Evolutionary conservation across 2,888 invertebrate species (phyloP), one percentile per base, ranked within the genome.

Genomic region (Mythimna vitellina): DNA sequence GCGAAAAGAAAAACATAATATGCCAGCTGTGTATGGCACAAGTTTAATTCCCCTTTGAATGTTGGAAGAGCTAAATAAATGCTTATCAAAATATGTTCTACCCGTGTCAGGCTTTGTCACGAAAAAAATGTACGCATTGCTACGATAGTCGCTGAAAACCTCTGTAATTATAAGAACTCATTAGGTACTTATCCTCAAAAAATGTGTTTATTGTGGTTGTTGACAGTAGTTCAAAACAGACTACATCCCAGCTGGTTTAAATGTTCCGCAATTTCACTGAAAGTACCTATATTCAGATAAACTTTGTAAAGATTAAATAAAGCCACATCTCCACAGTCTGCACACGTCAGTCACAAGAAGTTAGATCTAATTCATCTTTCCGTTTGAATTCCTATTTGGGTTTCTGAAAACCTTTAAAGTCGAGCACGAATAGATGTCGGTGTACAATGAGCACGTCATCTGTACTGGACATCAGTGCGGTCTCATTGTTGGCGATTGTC

Each of bases 401-500:
- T 66, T 74, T 64, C 80, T 85, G 85, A 85, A 86, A 87, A 86
- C 86, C 84, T 81, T 84, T 84, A 79, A 87, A 83, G 87, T 86
- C 79, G 80, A 75, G 57, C 78, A 76, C 82, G 80, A 89, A 88
- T 86, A 88, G 87, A 90, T 83, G 84, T 83, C 78, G 63, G 73
- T 71, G 75, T 73, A 91, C 91, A 93, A 92, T 91, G 74, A 88
- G 29, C 73, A 84, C 88, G 88, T 89, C 90, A 90, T 86, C 85
- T 88, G 82, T 81, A 72, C 87, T 89, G 89, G 88, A 91, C 93
- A 90, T 92, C 93, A 92, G 88, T 86, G 83, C 86, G 82, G 90
- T 83, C 81, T 91, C 91, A 93, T 95, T 95, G 95, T 85, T 90
- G 88, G 87, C 77, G 74, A 80, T 86, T 84, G 88, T 89, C 82